Evolutionary conservation across 2,797 vertebrate species (phyloP), one percentile per base, ranked within the genome.

Genomic region (Erpetoichthys calabaricus): DNA sequence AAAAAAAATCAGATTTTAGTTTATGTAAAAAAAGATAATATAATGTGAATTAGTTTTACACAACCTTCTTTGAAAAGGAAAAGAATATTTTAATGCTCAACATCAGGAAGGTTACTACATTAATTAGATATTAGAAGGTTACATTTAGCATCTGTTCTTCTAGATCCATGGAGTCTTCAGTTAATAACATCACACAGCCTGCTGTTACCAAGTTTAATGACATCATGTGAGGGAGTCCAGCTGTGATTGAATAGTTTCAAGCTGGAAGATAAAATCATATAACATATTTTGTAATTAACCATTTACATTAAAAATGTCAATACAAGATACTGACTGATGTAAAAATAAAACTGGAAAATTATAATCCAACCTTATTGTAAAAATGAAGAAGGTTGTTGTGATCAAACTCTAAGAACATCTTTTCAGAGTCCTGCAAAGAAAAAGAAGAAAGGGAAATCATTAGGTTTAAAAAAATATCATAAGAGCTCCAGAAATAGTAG

Each of bases 341-440:
- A 51, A 57, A 58, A 60, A 52, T 53, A 49, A 52, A 43, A 47
- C 7, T 25, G 44, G 9, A 53, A 41, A 57, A 55, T 56, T 60
- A 80, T 25, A 25, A 25, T 25, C 76, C 70, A 57, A 97, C 95
- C 93, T 98, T 93, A 78, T 91, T 90, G 79, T 96, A 98, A 84
- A 98, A 93, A 51, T 94, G 88, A 73, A 94, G 89, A 57, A 98
- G 83, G 75, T 98, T 87, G 77, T 86, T 75, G 72, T 98, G 95
- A 76, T 65, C 91, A 65, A 97, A 94, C 77, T 94, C 91, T 67
- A 93, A 73, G 68, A 90, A 90, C 66, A 95, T 73, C 64, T 92
- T 91, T 77, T 95, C 87, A 66, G 86, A 64, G 53, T 68, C 82
- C 95, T 97, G 67, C 57, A 65, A 70, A 68, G 47, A 56, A 76